Evolutionary conservation across 2,888 invertebrate species (phyloP), one percentile per base, ranked within the genome.

Genomic region (Eilema depressum): DNA sequence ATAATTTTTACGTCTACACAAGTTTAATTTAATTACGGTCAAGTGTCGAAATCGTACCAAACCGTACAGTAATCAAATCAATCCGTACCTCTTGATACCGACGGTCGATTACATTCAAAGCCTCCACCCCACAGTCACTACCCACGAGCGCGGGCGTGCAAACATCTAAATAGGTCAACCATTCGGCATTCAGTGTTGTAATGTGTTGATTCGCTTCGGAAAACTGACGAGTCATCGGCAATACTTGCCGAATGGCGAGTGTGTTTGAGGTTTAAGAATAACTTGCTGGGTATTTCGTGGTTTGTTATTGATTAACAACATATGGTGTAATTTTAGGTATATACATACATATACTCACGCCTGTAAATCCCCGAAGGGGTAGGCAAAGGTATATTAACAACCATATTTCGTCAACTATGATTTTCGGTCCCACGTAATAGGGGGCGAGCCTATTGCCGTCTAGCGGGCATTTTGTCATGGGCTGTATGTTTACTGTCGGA

Each of bases 91-190:
- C 53, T 63, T 56, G 65, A 68, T 56, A 30, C 62, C 53, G 20
- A n/a, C 33, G 64, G 63, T 77, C 73, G 68, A 73, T 73, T 71
- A 75, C 75, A 80, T 75, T 75, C 78, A 71, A 63, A 64, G 47
- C 68, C 25, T 79, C 80, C 73, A 53, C 53, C 59, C 56, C 33
- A 28, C 69, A 77, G 68, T 69, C 77, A 68, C 78, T 71, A 70
- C 17, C 62, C 67, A 69, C 57, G 59, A 28, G 41, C 63, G 28
- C 41, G 63, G 41, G 59, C 59, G 47, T 20, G 28, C 78, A 80
- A 80, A 80, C 77, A 78, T 66, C 77, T 72, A 80, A 63, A 68
- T 80, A 73, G 80, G 80, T 80, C 80, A 80, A 77, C 79, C 79
- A 75, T 79, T 64, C 69, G 30, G 53, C 62, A 66, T 74, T 68